Base-by-base conservation (phyloP, 2,113 vertebrate species). In the Leuciscus idus region DNA sequence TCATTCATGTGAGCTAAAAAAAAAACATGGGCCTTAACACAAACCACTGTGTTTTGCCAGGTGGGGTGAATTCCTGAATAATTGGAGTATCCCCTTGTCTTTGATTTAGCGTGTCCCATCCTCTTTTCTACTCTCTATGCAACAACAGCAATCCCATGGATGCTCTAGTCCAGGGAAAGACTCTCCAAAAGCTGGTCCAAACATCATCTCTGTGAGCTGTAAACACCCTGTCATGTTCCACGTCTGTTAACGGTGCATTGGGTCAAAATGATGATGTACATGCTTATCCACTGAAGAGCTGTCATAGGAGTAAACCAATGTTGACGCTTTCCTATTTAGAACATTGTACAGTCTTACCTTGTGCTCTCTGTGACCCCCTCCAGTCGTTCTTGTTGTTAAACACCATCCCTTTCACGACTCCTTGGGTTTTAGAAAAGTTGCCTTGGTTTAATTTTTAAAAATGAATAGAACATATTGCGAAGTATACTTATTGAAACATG, bases 111-210 rank as follows among this genome's bases (percentile, higher is more conserved):
- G 52, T 62, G n/a, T 84, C 72, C 17, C 82, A n/a, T 73, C 75
- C 75, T 46, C 36, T 66, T 85, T 64, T 87, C 83, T 91, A 91
- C 91, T 89, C 90, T 94, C 94, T 95, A 95, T 95, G 95, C 95
- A 95, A 95, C 93, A 91, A 90, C 85, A 87, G 87, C 91, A 91
- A 86, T 90, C 91, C 88, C 87, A 84, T 72, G 88, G 87, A 90
- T 89, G 90, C 90, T 92, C 92, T 91, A 86, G 86, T 90, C 92
- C 93, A 91, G 93, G 93, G 93, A 93, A 92, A 66, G n/a, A 73
- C 86, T 89, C 88, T 82, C 79, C 87, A 72, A 85, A n/a, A n/a
- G n/a, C n/a, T n/a, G n/a, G n/a, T n/a, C n/a, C n/a, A n/a, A n/a
- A n/a, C n/a, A n/a, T n/a, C n/a, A n/a, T n/a, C n/a, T n/a, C n/a